Conservation (phyloP, 1,140 invertebrate species). For the Nymphalis io region DNA sequence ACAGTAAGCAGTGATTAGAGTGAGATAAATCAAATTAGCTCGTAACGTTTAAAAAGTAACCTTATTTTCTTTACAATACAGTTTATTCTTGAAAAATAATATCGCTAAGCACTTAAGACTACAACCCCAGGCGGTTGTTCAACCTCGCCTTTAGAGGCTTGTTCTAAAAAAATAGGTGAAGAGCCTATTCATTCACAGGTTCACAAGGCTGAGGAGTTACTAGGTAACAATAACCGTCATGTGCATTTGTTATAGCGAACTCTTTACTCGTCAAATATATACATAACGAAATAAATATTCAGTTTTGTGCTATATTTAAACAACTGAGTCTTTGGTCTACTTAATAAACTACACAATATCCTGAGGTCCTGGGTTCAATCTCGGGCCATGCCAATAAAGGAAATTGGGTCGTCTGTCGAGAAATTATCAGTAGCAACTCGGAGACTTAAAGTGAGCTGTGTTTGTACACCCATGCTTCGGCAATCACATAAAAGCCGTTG, state of each 20-base stretch:
- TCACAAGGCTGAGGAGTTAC: constrained; percentile 37
- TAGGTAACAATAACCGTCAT: constrained; percentile 25
- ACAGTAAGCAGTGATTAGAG: background rate
- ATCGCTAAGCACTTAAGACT: constrained; percentile 26
- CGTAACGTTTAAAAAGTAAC: background rate
- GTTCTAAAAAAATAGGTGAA: constrained; percentile 39
- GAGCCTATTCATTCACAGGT: constrained; percentile 36
- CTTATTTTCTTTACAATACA: background rate
- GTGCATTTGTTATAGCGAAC: background rate
- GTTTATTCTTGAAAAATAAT: background rate
- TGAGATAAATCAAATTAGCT: background rate
- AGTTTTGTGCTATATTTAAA: no score
- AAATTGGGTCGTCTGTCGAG: no score
- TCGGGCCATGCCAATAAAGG: no score
- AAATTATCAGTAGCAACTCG: no score
- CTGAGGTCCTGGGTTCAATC: no score
- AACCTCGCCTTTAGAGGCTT: constrained; percentile 35
- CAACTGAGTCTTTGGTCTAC: no score
- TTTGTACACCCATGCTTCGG: no score
- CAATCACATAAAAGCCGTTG: no score
- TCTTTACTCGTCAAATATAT: background rate
- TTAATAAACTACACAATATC: no score
- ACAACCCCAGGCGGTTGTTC: constrained; percentile 28
- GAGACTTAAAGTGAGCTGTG: no score
- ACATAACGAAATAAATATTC: background rate